These are phyloP conservation scores for Sthenelais limicola DNA, from an alignment of 2,888 invertebrate genomes.

Conservation along the genomic window DNA sequence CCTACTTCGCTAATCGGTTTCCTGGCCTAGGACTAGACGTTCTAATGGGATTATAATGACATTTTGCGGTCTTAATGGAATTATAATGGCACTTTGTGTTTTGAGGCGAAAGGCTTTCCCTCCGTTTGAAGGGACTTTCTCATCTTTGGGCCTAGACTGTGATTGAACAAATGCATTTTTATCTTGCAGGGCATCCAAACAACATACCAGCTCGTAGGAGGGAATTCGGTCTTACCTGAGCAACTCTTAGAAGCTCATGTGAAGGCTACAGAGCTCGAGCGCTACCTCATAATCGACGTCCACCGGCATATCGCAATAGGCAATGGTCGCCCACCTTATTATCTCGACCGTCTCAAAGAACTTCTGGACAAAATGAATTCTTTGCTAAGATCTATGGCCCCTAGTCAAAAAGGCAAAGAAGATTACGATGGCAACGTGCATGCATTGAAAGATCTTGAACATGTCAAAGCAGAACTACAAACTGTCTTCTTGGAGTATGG, in stretches of 20 bases:
- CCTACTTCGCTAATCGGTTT: too few relatives aligned
- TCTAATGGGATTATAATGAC: too few relatives aligned
- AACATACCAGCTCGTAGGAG: conserved; percentile 9
- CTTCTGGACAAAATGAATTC: conserved; percentile 10
- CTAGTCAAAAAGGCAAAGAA: neutral
- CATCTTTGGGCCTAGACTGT: too few relatives aligned
- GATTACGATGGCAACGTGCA: conserved; percentile 15
- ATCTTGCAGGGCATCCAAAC: conserved; percentile 31
- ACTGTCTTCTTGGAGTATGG: conserved; percentile 48
- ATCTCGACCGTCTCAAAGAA: conserved; percentile 27
- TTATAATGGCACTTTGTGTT: too few relatives aligned
- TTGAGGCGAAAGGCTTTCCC: too few relatives aligned
- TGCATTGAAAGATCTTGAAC: conserved; percentile 35
- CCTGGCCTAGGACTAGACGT: too few relatives aligned
- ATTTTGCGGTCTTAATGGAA: too few relatives aligned
- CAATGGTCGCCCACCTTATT: conserved; percentile 42
- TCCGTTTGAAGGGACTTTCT: too few relatives aligned
- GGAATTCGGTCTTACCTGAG: conserved; percentile 3
- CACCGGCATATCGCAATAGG: conserved; percentile 40
- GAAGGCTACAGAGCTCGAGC: conserved; percentile 44
- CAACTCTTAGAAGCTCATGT: conserved; percentile 23
- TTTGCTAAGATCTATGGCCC: conserved; percentile 6
- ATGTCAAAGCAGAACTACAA: conserved; percentile 48
- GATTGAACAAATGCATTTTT: too few relatives aligned
- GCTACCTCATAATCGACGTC: conserved; percentile 42